A percentile compares a stretch with the other conserved stretches of the same genome.
These are phyloP conservation scores for Odocoileus virginianus DNA, from an alignment of 2,113 vertebrate genomes.

Conservation along the genomic window DNA sequence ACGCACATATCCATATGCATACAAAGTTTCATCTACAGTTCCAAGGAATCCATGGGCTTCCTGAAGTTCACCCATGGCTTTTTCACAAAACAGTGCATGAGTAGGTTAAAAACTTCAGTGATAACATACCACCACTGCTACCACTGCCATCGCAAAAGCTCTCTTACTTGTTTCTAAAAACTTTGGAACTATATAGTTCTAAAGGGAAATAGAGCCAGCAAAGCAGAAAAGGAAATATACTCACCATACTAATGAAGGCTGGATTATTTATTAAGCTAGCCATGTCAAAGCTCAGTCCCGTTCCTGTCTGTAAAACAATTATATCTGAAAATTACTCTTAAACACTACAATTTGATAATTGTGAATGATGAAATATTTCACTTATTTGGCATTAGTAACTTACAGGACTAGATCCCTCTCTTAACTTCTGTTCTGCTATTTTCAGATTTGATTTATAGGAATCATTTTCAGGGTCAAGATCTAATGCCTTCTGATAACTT, in stretches of 20 bases:
- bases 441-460: conserved; percentile 98
- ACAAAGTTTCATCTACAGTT: neutral
- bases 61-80: neutral
- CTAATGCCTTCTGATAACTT: conserved; percentile 95
- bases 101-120: neutral
- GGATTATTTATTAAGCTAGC: conserved; percentile 99
- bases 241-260: conserved; percentile 98
- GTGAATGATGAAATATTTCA: conserved; percentile 14
- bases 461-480: conserved; percentile 96
- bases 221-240: conserved; percentile 62
- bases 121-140: neutral
- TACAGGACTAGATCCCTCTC: conserved; percentile 92
- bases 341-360: conserved; percentile 19
- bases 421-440: conserved; percentile 96
- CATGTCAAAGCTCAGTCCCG: conserved; percentile 97
- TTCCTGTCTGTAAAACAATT: conserved; percentile 87
- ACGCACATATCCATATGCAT: neutral
- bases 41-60: neutral
- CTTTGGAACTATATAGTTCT: neutral
- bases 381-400: conserved; percentile 74
- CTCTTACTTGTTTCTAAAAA: neutral
- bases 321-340: conserved; percentile 52
- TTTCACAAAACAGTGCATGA: neutral
- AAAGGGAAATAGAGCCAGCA: neutral
- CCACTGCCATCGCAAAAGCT: neutral